Conservation (phyloP, 2,888 invertebrate genomes). For the Trissolcus brochymenae region DNA sequence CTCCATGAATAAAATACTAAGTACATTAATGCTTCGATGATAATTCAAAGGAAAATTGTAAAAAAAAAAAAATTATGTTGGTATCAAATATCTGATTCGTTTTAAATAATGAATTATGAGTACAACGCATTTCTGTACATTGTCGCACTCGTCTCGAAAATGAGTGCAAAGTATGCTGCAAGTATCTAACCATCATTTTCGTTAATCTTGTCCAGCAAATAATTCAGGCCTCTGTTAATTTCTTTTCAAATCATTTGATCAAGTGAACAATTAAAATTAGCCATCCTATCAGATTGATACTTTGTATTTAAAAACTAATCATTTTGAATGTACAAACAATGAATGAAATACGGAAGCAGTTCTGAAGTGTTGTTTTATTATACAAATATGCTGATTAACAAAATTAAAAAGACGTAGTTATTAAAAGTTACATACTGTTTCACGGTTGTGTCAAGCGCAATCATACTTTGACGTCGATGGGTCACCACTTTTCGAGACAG, state of each 20-base stretch:
- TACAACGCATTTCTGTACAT: slow-evolving; percentile 26
- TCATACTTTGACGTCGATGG: slow-evolving; percentile 32
- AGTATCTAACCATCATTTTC: no score
- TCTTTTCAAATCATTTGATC: no score
- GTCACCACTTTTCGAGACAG: slow-evolving; percentile 50
- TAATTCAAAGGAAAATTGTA: no score
- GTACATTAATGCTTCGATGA: no score
- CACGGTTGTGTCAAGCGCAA: slow-evolving; percentile 20
- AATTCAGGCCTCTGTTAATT: no score
- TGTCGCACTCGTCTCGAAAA: slow-evolving; percentile 45
- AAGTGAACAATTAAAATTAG: no score
- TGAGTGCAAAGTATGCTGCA: slow-evolving; percentile 59
- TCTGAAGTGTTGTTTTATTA: slow-evolving; percentile 67
- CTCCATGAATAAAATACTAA: no score
- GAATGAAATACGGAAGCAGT: slow-evolving; percentile 60
- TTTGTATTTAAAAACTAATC: no score
- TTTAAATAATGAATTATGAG: slow-evolving; percentile 8
- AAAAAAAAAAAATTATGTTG: no score
- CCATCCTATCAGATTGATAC: no score
- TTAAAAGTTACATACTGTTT: slow-evolving; percentile 34
- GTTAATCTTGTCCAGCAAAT: no score
- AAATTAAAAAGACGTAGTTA: slow-evolving; percentile 41
- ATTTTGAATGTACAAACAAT: slow-evolving; percentile 48
- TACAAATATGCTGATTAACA: slow-evolving; percentile 62
- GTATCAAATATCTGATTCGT: no score